A percentile compares a stretch with the other conserved stretches of the same genome.
These are phyloP conservation scores for Sternotherus odoratus DNA, from an alignment of 2,797 vertebrate species.

Conservation along the genomic window DNA sequence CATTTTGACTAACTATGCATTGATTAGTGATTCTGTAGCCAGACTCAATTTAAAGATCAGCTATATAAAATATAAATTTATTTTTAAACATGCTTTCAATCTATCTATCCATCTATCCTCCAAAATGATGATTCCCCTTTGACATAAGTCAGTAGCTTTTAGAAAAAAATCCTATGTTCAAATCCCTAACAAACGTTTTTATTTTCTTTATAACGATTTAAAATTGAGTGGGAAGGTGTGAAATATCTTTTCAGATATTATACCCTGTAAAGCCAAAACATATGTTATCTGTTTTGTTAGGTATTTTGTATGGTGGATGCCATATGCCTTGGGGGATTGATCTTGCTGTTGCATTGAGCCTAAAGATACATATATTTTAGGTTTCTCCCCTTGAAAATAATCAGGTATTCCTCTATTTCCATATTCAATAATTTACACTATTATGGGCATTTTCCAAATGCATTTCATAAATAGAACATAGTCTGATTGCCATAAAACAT, in stretches of 20 bases:
- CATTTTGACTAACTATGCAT: neutral
- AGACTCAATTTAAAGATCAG: neutral
- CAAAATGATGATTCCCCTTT: neutral
- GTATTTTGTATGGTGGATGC: conserved; percentile 29
- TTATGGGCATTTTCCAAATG: conserved; percentile 67
- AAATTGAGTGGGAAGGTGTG: conserved; percentile 46
- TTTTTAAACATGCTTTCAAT: neutral
- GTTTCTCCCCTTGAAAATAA: conserved; percentile 52
- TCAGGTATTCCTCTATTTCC: conserved; percentile 37
- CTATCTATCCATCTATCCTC: neutral
- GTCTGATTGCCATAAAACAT: conserved; percentile 36
- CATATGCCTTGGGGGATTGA: conserved; percentile 57
- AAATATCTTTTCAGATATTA: conserved; percentile 29
- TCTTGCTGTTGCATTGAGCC: conserved; percentile 23
- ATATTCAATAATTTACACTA: conserved; percentile 63
- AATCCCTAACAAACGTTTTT: conserved; percentile 1
- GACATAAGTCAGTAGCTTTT: neutral
- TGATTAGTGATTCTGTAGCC: neutral
- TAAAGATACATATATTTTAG: conserved; percentile 49
- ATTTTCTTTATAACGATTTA: conserved; percentile 51
- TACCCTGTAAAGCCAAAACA: conserved; percentile 41
- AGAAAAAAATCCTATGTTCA: neutral
- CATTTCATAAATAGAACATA: conserved; percentile 43
- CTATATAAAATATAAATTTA: neutral
- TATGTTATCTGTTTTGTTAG: conserved; percentile 37